Evolutionary conservation across 2,113 vertebrate species (phyloP), one percentile per base, ranked within the genome.

Genomic region (Ophthalmolycus amberensis): DNA sequence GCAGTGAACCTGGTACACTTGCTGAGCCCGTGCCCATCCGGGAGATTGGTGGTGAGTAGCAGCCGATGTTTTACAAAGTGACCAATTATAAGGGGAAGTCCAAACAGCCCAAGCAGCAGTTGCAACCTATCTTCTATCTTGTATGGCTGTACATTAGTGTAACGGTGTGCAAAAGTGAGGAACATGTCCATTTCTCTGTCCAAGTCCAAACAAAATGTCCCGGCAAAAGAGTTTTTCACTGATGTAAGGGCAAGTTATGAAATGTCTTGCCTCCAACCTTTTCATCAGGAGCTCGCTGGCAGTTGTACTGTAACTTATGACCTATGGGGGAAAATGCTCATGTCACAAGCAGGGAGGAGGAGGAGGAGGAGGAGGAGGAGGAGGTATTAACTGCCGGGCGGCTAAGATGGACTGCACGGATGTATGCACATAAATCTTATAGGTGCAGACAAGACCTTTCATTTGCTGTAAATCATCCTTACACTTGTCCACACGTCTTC

Each of bases 21-120:
- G 91, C 95, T 44, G 91, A 96, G 79, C 93, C 95, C 0, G 90
- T 99, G 48, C 90, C 94, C 0, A 86, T 99, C 93, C 93, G 89
- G 0, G 95, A 97, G 87, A 76, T 95, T 59, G 86, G 87, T 0
- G 97, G 97, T 99, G 87, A 96, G 95, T 90, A 38, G 25, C 40
- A 29, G 58, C 22, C 74, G 50, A 5, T 44, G 5, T 66, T 79
- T 40, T 16, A 52, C 52, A 32, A 37, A 65, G 5, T 62, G 20
- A 1, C 27, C 37, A 9, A 14, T 4, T 1, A 15, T 14, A 34
- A 62, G 3, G 12, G 14, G 14, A 48, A 37, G 16, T 71, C 16
- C 14, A 60, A 58, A 67, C 37, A 73, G 29, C 38, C 20, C 15
- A 40, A 42, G 14, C 58, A 25, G 52, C 60, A 63, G 22, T 34